phyloP scores from a whole-genome alignment of 2,113 vertebrate genomes.

The Eretmochelys imbricata region DNA sequence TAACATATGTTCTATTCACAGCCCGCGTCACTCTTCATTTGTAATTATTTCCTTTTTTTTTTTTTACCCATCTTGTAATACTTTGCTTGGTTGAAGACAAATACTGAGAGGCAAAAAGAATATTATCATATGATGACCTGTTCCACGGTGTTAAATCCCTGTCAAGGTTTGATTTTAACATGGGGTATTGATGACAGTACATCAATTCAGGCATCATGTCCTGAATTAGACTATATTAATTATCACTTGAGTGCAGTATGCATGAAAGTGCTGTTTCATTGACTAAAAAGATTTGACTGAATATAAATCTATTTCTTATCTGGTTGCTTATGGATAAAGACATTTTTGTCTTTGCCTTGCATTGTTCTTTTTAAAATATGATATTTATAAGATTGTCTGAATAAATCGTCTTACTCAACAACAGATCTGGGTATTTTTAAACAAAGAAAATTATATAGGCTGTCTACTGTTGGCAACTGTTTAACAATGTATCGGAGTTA shows the following conservation, averaged over 20 bases:
- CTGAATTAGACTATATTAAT: slow-evolving; percentile 87
- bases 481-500: slow-evolving; percentile 63
- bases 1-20: slow-evolving; percentile 97
- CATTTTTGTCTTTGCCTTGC: slow-evolving; percentile 76
- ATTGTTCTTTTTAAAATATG: slow-evolving; percentile 84
- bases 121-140: slow-evolving; percentile 89
- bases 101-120: slow-evolving; percentile 85
- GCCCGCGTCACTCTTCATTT: slow-evolving; percentile 94
- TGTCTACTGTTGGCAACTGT: slow-evolving; percentile 68
- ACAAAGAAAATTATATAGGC: slow-evolving; percentile 75
- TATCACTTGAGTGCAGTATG: slow-evolving; percentile 82
- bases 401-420: slow-evolving; percentile 75
- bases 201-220: slow-evolving; percentile 87
- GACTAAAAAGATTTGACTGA: slow-evolving; percentile 84
- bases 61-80: slow-evolving; percentile 83
- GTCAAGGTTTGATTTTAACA: slow-evolving; percentile 88
- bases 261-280: slow-evolving; percentile 84
- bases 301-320: slow-evolving; percentile 87
- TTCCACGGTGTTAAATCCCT: slow-evolving; percentile 89
- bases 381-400: slow-evolving; percentile 81
- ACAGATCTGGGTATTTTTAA: slow-evolving; percentile 76
- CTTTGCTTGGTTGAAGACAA: slow-evolving; percentile 89
- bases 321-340: slow-evolving; percentile 84
- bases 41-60: slow-evolving; percentile 88
- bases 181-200: slow-evolving; percentile 85